Conservation (phyloP, 2,888 invertebrate species). For the Scelioninae gen. 2 region DNA sequence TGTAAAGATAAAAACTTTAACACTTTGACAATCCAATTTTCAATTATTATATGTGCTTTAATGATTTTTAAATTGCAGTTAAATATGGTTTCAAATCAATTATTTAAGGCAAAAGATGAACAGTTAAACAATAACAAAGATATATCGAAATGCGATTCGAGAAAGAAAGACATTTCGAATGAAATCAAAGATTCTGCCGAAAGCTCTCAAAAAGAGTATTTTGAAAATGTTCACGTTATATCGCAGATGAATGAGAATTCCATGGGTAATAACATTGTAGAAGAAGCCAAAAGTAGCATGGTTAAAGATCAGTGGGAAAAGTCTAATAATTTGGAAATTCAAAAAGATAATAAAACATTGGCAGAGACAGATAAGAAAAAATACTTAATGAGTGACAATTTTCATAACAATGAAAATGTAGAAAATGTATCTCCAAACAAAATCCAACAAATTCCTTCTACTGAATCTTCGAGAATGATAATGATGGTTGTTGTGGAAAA, state of each 20-base stretch:
- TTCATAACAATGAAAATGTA: background rate
- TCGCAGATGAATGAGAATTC: slow-evolving; percentile 13
- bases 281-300: slow-evolving; percentile 2
- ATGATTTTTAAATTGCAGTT: background rate
- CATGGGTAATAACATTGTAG: background rate
- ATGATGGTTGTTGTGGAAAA: slow-evolving; percentile 72
- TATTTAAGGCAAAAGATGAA: background rate
- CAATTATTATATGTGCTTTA: background rate
- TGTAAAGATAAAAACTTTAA: too few species aligned
- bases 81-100: background rate
- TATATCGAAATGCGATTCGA: background rate
- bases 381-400: background rate
- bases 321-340: background rate
- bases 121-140: background rate
- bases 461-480: slow-evolving; percentile 65
- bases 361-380: background rate
- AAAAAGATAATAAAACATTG: background rate
- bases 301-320: too few species aligned
- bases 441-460: background rate
- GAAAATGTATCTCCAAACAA: slow-evolving; percentile 3
- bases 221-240: slow-evolving; percentile 33
- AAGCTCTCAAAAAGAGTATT: slow-evolving; percentile 6
- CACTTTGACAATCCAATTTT: too few species aligned
- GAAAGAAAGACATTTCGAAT: background rate
- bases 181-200: background rate